These are phyloP conservation scores for Bombus breviceps DNA, from an alignment of 1,140 invertebrate species.

Conservation along the genomic window DNA sequence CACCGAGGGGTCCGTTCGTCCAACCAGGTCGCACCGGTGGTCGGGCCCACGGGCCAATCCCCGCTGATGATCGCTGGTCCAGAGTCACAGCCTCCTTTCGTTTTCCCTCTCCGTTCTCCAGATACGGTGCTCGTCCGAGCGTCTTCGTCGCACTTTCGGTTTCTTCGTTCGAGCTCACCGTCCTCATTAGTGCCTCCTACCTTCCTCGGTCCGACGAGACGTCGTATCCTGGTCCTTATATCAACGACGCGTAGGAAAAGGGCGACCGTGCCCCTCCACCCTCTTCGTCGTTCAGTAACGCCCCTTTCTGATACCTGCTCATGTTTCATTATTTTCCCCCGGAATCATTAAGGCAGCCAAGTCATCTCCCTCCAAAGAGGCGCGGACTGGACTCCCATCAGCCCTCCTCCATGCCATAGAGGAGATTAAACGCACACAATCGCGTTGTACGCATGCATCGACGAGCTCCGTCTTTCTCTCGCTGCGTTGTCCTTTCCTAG, in stretches of 20 bases:
- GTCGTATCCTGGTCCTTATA: conserved; percentile 67
- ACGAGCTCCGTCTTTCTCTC: conserved; percentile 39
- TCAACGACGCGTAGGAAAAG: conserved; percentile 66
- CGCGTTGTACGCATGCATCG: conserved; percentile 28
- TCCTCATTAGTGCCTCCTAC: conserved; percentile 81
- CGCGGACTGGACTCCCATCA: conserved; percentile 61
- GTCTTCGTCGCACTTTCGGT: not conserved
- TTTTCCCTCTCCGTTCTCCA: conserved; percentile 21
- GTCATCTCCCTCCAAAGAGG: conserved; percentile 71
- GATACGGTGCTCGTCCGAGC: not conserved
- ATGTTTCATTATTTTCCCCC: conserved; percentile 80
- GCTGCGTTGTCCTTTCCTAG: conserved; percentile 25
- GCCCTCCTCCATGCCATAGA: conserved; percentile 56
- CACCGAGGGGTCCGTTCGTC: conserved; percentile 66
- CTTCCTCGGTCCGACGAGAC: conserved; percentile 54
- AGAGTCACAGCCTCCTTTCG: conserved; percentile 73
- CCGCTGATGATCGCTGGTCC: conserved; percentile 75
- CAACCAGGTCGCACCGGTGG: conserved; percentile 73
- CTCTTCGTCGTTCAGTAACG: conserved; percentile 60
- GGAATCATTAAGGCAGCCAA: conserved; percentile 76
- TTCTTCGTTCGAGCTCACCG: conserved; percentile 31
- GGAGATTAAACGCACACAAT: conserved; percentile 62
- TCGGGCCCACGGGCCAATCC: conserved; percentile 76
- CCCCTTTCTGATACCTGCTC: conserved; percentile 73
- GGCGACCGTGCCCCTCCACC: conserved; percentile 57